These are phyloP conservation scores for Pangasius sanitwongsei DNA, from an alignment of 2,797 vertebrate genomes.

Conservation along the genomic window DNA sequence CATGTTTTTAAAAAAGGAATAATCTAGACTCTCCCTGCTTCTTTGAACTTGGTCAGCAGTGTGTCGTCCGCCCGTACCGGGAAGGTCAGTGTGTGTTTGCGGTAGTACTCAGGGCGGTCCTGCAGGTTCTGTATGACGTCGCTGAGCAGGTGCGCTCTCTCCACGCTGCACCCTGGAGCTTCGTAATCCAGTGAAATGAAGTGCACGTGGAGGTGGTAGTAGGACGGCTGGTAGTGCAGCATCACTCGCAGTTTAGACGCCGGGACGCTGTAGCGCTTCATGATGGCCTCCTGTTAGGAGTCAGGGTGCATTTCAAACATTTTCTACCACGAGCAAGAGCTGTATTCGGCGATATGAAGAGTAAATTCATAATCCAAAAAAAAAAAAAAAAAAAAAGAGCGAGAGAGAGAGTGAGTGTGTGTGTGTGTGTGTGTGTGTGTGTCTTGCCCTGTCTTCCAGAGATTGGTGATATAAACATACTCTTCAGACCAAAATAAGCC, in stretches of 20 bases:
- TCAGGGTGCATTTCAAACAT: not conserved
- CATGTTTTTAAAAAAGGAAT: not conserved
- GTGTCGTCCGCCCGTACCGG: constrained; percentile 79
- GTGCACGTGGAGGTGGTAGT: constrained; percentile 93
- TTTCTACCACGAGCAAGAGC: too few relatives aligned
- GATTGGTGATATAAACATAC: not conserved
- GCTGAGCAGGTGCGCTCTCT: constrained; percentile 87
- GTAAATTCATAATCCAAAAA: not conserved
- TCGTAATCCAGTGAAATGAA: constrained; percentile 89
- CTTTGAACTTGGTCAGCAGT: constrained; percentile 79
- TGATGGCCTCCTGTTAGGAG: constrained; percentile 79
- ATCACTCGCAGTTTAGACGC: constrained; percentile 81
- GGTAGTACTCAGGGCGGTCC: constrained; percentile 76
- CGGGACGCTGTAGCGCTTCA: constrained; percentile 71
- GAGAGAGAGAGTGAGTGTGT: not conserved
- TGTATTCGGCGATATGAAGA: not conserved
- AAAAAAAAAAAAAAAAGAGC: not conserved
- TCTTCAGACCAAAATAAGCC: not conserved
- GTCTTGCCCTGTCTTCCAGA: not conserved
- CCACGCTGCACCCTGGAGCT: constrained; percentile 82
- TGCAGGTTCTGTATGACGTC: constrained; percentile 90
- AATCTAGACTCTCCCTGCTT: constrained; percentile 70
- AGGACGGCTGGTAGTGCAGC: constrained; percentile 95
- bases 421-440: too few relatives aligned
- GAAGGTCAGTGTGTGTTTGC: constrained; percentile 79